Percentiles rank a stretch among this genome's conserved stretches.
phyloP scores from a whole-genome alignment of 2,113 vertebrate genomes.

The Elanoides forficatus region DNA sequence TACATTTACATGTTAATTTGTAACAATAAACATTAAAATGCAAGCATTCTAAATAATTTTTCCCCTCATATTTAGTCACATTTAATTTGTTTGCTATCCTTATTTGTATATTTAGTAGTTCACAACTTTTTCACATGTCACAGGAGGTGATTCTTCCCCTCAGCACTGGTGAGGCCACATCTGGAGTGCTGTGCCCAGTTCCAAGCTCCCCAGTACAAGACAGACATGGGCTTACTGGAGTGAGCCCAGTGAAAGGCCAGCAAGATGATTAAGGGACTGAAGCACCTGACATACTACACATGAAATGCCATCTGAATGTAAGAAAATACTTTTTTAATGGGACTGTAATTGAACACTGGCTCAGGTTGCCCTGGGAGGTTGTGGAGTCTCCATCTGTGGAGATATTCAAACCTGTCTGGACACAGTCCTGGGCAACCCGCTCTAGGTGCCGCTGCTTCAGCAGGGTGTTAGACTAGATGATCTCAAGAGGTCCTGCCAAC shows the following conservation, averaged over 20 bases:
- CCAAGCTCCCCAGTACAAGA: not conserved
- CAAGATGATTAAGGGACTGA: too few relatives aligned
- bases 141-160: not conserved
- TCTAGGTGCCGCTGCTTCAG: not conserved
- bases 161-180: not conserved
- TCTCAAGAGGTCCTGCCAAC: not conserved
- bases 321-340: fast-evolving
- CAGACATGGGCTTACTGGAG: not conserved
- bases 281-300: not conserved
- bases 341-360: too few relatives aligned
- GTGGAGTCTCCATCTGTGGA: not conserved
- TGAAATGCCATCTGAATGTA: fast-evolving
- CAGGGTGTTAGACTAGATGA: not conserved
- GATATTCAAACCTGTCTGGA: not conserved
- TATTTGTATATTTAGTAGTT: not conserved
- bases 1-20: not conserved
- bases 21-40: too few relatives aligned
- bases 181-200: not conserved
- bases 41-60: not conserved
- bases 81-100: not conserved
- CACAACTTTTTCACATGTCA: fast-evolving
- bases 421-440: not conserved
- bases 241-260: fast-evolving
- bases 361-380: fast-evolving
- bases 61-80: fast-evolving